Conservation (phyloP, 2,113 vertebrate species). For the Chrysemys picta region DNA sequence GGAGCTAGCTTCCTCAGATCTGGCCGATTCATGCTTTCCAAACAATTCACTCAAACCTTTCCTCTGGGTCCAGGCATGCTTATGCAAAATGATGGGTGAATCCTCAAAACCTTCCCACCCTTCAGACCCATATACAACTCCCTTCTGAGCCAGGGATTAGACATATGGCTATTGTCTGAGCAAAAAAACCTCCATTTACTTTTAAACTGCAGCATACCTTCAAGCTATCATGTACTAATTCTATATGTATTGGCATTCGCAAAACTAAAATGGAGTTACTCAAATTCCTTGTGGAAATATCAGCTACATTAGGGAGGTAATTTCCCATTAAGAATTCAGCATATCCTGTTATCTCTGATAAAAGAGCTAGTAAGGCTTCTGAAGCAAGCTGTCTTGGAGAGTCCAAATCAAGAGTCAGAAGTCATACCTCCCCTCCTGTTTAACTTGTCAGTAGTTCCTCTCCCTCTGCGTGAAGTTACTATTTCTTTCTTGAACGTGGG, state of each 20-base stretch:
- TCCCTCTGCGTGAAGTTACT: not conserved
- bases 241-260: not conserved
- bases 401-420: not conserved
- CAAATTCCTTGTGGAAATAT: not conserved
- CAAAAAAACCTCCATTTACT: not conserved
- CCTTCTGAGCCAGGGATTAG: not conserved
- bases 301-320: not conserved
- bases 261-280: not conserved
- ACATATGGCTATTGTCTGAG: not conserved
- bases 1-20: not conserved
- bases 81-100: not conserved
- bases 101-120: no score
- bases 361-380: not conserved
- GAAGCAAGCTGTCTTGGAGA: not conserved
- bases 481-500: slow-evolving; percentile 1
- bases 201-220: not conserved
- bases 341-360: not conserved
- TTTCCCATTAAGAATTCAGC: not conserved
- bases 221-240: not conserved
- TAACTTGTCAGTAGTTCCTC: not conserved
- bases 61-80: not conserved
- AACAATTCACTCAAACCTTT: not conserved
- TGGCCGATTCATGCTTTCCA: not conserved
- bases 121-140: not conserved
- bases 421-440: not conserved